Evolutionary conservation across 2,797 vertebrate species (phyloP).

Genomic region (Molossus molossus): DNA sequence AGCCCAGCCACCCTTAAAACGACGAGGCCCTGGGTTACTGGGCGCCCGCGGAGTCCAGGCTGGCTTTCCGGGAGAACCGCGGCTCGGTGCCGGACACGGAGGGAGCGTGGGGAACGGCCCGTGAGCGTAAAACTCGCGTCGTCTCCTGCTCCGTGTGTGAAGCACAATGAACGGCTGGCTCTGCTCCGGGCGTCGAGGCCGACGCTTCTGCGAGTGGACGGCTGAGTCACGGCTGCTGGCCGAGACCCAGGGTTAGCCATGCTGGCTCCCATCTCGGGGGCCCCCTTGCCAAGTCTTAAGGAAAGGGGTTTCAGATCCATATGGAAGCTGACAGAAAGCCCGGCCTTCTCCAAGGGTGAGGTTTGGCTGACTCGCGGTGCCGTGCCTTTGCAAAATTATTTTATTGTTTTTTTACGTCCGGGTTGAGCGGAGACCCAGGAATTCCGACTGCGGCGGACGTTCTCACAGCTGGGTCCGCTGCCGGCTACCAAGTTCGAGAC

Average conservation of each 20-base stretch:
- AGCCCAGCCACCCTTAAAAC: constrained; percentile 9
- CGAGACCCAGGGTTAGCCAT: neutral
- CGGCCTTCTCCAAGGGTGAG: neutral
- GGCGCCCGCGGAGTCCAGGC: neutral
- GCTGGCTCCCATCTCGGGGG: neutral
- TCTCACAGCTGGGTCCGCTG: constrained; percentile 45
- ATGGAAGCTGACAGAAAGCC: constrained; percentile 8
- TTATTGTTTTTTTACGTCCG: neutral
- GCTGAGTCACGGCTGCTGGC: neutral
- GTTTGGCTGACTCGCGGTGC: constrained; percentile 11
- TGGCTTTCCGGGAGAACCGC: neutral
- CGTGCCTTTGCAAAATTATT: neutral
- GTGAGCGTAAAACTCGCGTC: neutral
- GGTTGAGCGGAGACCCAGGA: neutral
- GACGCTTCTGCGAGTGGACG: neutral
- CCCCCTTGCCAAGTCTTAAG: neutral
- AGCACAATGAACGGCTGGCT: neutral
- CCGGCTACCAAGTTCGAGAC: neutral
- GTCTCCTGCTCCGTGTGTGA: neutral
- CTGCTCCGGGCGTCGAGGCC: neutral
- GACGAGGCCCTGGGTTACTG: neutral
- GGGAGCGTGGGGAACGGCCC: constrained; percentile 42
- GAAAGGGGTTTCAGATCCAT: neutral
- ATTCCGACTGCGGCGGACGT: constrained; percentile 27
- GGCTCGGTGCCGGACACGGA: neutral